Conservation (phyloP, 2,113 vertebrate genomes). For the Girardinichthys multiradiatus region DNA sequence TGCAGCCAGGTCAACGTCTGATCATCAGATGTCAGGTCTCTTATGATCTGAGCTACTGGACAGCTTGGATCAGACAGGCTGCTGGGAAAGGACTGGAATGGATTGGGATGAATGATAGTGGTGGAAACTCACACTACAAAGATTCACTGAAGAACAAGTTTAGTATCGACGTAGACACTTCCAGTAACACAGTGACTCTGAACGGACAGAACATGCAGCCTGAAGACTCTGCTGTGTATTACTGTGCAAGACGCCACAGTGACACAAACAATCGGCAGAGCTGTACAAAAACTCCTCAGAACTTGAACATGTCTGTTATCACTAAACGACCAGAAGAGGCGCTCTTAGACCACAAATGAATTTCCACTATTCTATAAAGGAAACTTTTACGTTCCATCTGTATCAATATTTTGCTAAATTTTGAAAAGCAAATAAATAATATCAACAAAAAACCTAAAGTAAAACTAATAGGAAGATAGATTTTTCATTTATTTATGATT, state of each 20-base stretch:
- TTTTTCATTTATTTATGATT: too few species aligned
- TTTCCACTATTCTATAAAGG: too few species aligned
- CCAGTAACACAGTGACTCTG: neutral
- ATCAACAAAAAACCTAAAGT: too few species aligned
- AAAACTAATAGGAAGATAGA: too few species aligned
- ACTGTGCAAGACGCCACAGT: constrained; percentile 18
- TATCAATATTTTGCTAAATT: too few species aligned
- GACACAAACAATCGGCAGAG: neutral
- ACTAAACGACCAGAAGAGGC: neutral
- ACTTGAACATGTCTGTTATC: neutral
- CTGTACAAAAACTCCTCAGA: constrained; percentile 11
- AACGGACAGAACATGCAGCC: constrained; percentile 19
- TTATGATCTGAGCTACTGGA: neutral
- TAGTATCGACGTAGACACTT: neutral
- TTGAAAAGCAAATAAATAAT: too few species aligned
- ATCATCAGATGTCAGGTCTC: neutral
- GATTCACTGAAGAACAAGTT: neutral
- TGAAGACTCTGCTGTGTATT: constrained; percentile 35
- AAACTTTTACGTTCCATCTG: too few species aligned
- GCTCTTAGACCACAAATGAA: neutral
- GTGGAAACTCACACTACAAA: neutral
- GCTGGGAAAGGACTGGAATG: neutral
- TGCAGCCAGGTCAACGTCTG: neutral
- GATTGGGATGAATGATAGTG: neutral
- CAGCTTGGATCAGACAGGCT: constrained; percentile 54